Evolutionary conservation across 2,888 invertebrate genomes (phyloP).

Genomic region (Lasioglossum lativentre): DNA sequence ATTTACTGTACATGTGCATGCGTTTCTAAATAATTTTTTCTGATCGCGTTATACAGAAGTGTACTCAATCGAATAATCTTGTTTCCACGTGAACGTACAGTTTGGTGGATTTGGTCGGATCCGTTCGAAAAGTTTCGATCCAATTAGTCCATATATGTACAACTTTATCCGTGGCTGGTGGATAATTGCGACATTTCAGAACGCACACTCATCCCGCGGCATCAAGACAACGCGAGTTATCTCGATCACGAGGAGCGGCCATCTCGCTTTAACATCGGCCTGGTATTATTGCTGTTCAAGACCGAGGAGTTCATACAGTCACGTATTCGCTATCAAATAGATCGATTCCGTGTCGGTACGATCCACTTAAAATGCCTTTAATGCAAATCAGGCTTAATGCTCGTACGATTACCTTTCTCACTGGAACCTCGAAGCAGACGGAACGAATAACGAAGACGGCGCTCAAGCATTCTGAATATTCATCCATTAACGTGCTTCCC

Average conservation of each 20-base stretch:
- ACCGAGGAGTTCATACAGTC: constrained; percentile 35
- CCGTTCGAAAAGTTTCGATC: neutral
- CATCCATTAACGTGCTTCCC: neutral
- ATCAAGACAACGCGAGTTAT: constrained; percentile 29
- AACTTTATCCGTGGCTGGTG: neutral
- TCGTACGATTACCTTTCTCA: constrained; percentile 25
- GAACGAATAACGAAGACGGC: neutral
- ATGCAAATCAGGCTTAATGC: constrained; percentile 52
- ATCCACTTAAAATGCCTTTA: constrained; percentile 56
- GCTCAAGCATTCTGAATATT: constrained; percentile 3
- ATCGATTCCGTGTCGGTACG: constrained; percentile 50
- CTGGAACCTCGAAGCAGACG: neutral
- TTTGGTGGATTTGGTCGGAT: neutral
- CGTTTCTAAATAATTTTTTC: too few species aligned
- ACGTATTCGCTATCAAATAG: constrained; percentile 54
- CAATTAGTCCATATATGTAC: neutral
- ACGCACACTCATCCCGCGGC: neutral
- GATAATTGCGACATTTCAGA: constrained; percentile 12
- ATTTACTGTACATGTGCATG: too few species aligned
- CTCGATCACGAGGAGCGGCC: constrained; percentile 30
- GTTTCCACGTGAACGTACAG: neutral
- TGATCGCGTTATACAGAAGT: too few species aligned
- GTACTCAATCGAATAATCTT: too few species aligned
- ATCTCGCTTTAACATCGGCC: constrained; percentile 18
- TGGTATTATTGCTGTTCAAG: constrained; percentile 41